Conservation (phyloP, 2,113 vertebrate species). For the Odontophorus gujanensis region DNA sequence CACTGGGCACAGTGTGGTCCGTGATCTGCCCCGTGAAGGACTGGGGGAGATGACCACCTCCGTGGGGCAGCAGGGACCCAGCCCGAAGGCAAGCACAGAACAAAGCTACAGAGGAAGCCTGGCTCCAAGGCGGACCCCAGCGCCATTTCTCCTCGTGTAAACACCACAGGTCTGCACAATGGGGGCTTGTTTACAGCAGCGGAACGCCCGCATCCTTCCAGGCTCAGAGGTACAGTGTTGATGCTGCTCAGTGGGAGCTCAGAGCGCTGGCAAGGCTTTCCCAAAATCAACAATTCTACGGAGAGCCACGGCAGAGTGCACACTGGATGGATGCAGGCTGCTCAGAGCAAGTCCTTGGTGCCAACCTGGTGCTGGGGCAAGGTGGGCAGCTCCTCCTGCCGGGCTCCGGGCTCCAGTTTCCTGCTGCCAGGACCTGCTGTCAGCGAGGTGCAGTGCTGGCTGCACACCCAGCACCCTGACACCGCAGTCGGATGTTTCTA, state of each 20-base stretch:
- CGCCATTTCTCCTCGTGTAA: neutral
- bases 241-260: neutral
- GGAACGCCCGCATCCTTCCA: neutral
- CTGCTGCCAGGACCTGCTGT: neutral
- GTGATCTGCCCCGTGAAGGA: neutral
- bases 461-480: too few species aligned
- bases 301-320: neutral
- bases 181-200: neutral
- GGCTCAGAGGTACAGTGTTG: neutral
- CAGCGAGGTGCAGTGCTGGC: too few species aligned
- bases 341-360: too few species aligned
- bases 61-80: too few species aligned
- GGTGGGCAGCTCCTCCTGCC: neutral
- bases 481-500: too few species aligned
- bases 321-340: too few species aligned
- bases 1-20: too few species aligned
- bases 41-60: too few species aligned
- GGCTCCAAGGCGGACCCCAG: neutral
- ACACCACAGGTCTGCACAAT: neutral
- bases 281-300: neutral
- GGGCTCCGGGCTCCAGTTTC: too few species aligned
- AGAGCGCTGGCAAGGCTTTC: neutral
- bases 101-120: neutral
- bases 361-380: too few species aligned
- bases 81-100: too few species aligned